These are phyloP conservation scores for Clinocottus analis DNA, from an alignment of 2,113 vertebrate genomes.

Conservation along the genomic window DNA sequence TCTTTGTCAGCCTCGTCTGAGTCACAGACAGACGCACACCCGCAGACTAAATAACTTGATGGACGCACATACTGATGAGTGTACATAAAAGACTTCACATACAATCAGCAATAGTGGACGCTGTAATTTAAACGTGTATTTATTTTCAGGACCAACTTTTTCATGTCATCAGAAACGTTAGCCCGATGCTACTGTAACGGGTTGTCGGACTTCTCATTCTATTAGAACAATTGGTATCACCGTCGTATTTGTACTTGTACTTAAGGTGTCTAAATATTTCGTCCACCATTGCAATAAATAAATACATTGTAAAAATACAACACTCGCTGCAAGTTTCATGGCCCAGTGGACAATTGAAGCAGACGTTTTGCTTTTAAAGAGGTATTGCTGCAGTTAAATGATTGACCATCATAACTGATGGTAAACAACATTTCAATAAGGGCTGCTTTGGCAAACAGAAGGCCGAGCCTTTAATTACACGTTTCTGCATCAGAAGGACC, in stretches of 20 bases:
- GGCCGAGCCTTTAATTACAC: conserved; percentile 33
- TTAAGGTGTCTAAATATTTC: not conserved
- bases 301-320: not conserved
- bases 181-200: not conserved
- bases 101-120: not conserved
- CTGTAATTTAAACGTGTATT: not conserved
- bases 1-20: conserved; percentile 69
- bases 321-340: not conserved
- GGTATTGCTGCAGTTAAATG: not conserved
- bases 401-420: not conserved
- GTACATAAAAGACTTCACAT: conserved; percentile 9
- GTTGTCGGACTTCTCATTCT: not conserved
- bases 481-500: not conserved
- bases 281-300: not conserved
- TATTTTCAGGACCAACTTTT: not conserved
- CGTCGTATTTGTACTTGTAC: not conserved
- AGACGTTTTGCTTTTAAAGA: not conserved
- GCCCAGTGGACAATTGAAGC: not conserved
- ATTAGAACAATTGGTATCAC: not conserved
- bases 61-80: not conserved
- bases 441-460: conserved; percentile 1
- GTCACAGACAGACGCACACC: conserved; percentile 43
- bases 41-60: conserved; percentile 42
- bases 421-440: not conserved
- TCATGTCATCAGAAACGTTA: not conserved